phyloP scores from a whole-genome alignment of 2,113 vertebrate genomes.

The Mesembrinibis cayennensis region DNA sequence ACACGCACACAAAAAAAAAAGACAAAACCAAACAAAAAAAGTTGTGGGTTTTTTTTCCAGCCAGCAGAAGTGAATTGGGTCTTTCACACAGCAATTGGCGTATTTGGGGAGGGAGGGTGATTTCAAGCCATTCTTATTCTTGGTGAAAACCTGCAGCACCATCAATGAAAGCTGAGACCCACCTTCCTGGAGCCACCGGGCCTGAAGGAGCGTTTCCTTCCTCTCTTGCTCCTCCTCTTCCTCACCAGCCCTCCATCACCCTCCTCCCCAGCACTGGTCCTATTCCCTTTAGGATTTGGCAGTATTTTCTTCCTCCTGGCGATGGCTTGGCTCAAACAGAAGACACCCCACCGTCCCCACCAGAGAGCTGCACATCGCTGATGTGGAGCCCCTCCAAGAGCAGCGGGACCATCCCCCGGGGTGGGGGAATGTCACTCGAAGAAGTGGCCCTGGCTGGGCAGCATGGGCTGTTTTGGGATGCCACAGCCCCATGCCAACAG shows the following conservation, averaged over 20 bases:
- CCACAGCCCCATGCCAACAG: no score
- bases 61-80: neutral
- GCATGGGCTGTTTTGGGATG: rapidly evolving
- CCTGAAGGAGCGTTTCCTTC: neutral
- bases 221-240: neutral
- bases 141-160: neutral
- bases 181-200: neutral
- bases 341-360: neutral
- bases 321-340: neutral
- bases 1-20: no score
- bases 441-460: neutral
- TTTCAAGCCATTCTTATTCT: neutral
- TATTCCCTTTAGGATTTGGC: neutral
- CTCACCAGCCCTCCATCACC: neutral
- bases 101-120: neutral
- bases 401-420: neutral
- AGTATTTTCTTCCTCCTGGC: conserved; percentile 10
- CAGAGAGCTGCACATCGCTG: neutral
- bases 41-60: neutral
- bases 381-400: neutral
- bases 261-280: neutral
- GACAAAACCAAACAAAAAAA: neutral
- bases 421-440: neutral
- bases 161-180: rapidly evolving
- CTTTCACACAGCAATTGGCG: rapidly evolving